A percentile compares a stretch with the other conserved stretches of the same genome.
phyloP scores from a whole-genome alignment of 2,797 vertebrate genomes.

The Microchirus variegatus region DNA sequence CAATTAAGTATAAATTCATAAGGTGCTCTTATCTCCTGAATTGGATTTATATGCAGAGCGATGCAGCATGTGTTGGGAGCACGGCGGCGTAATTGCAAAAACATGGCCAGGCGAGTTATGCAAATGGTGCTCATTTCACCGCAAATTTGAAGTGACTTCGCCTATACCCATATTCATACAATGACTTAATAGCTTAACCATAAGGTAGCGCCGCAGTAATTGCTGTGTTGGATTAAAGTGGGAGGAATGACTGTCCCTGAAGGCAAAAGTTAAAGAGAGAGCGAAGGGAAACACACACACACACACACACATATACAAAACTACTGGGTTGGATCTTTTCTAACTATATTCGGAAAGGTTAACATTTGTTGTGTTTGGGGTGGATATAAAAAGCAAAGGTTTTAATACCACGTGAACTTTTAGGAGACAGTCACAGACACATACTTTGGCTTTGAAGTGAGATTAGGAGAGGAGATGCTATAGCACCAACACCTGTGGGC shows the following conservation, averaged over 20 bases:
- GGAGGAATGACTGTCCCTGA: slow-evolving; percentile 28
- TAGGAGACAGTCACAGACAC: slow-evolving; percentile 4
- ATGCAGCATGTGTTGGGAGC: slow-evolving; percentile 54
- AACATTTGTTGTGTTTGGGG: not conserved
- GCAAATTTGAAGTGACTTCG: slow-evolving; percentile 68
- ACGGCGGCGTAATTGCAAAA: slow-evolving; percentile 69
- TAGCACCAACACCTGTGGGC: slow-evolving; percentile 45
- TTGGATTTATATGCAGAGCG: slow-evolving; percentile 69
- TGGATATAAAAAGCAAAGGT: slow-evolving; percentile 17
- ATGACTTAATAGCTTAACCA: slow-evolving; percentile 65
- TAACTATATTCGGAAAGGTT: slow-evolving; percentile 6
- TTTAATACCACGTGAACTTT: slow-evolving; percentile 5
- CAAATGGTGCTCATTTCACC: slow-evolving; percentile 70
- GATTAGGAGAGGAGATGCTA: slow-evolving; percentile 23
- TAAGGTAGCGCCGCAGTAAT: slow-evolving; percentile 52
- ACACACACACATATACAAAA: slow-evolving; percentile 16
- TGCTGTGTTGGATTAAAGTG: slow-evolving; percentile 58
- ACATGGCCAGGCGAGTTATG: slow-evolving; percentile 68
- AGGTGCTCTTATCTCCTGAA: slow-evolving; percentile 60
- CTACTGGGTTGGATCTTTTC: not conserved
- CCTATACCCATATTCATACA: slow-evolving; percentile 56
- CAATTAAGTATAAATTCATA: slow-evolving; percentile 71
- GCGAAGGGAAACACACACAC: slow-evolving; percentile 5
- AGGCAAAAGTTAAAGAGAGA: slow-evolving; percentile 21
- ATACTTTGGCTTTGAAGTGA: slow-evolving; percentile 17